Base-by-base conservation (phyloP, 2,888 invertebrate genomes). In the Synanthedon vespiformis region DNA sequence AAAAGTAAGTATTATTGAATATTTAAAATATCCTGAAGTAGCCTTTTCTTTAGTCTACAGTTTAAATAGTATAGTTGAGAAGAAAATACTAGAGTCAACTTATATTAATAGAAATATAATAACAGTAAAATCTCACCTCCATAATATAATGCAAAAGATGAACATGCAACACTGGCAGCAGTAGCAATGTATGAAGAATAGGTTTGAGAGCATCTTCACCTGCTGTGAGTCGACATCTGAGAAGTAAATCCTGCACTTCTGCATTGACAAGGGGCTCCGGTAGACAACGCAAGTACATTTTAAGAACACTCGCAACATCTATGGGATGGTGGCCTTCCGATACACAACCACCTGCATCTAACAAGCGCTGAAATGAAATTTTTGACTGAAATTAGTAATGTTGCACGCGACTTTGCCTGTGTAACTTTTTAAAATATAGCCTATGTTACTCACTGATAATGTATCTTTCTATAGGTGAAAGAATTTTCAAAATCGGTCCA, bases 251-350 rank as follows among this genome's bases (percentile, higher is more conserved):
- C 67, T 96, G 95, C 57, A 92, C 92, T 92, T 95, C 77, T 2
- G 81, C 79, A 75, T 81, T 87, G 49, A 97, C 92, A 16, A 97
- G 80, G 0, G 97, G 95, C 63, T 95, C 95, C 0, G 96, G 95
- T 52, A 97, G 81, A 72, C 94, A 92, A 55, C 96, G 88, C 57
- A 97, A 90, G 74, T 96, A 97, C 50, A 93, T 90, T 74, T 97
- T 97, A 22, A 97, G 82, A 40, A 96, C 91, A 71, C 93, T 94
- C 1, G 96, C 95, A 13, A 96, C 92, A 80, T 97, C 97, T 61
- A 95, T 91, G 1, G 94, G 93, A 67, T 94, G 91, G 70, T 94
- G 92, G 3, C 91, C 91, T 51, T 91, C 90, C 13, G 91, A 90
- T 51, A 95, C 86, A 52, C 86, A 88, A 51, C 91, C 91, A 6